Evolutionary conservation across 2,797 vertebrate species (phyloP).

Genomic region (Alosa sapidissima): DNA sequence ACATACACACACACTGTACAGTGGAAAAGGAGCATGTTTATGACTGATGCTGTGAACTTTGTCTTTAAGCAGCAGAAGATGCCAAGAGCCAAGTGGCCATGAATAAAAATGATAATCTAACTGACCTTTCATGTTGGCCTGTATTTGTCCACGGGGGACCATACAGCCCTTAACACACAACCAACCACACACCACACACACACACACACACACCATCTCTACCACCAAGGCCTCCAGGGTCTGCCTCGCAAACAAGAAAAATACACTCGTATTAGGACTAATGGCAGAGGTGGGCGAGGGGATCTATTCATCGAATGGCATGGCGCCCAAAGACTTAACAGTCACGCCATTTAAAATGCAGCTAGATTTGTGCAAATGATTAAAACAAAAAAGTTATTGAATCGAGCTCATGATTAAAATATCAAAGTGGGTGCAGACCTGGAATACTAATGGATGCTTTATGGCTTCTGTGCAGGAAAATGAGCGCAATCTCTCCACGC

Average conservation of each 20-base stretch:
- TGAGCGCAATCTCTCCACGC: not conserved
- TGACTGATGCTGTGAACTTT: slow-evolving; percentile 14
- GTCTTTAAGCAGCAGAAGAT: slow-evolving; percentile 6
- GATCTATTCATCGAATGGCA: slow-evolving; percentile 7
- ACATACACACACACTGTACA: not conserved
- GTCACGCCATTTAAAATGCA: not conserved
- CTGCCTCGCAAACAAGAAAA: not conserved
- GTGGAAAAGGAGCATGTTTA: not conserved
- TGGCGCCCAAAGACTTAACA: not conserved
- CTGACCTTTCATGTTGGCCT: not conserved
- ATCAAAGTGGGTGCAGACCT: not conserved
- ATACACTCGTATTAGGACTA: not conserved
- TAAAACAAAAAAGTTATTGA: not conserved
- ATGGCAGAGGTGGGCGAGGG: slow-evolving; percentile 7
- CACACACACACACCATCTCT: not conserved
- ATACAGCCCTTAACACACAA: not conserved
- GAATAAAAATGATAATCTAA: slow-evolving; percentile 9
- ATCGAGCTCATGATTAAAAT: slow-evolving; percentile 15
- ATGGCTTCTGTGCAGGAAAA: not conserved
- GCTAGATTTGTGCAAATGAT: slow-evolving; percentile 11
- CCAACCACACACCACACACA: not conserved
- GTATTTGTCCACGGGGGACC: not conserved
- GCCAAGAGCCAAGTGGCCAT: not conserved
- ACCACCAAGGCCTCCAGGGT: not conserved
- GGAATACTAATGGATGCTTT: slow-evolving; percentile 6